A percentile compares a stretch with the other conserved stretches of the same genome.
Conservation (phyloP, 2,888 invertebrate species). For the Ischnus inquisitorius region DNA sequence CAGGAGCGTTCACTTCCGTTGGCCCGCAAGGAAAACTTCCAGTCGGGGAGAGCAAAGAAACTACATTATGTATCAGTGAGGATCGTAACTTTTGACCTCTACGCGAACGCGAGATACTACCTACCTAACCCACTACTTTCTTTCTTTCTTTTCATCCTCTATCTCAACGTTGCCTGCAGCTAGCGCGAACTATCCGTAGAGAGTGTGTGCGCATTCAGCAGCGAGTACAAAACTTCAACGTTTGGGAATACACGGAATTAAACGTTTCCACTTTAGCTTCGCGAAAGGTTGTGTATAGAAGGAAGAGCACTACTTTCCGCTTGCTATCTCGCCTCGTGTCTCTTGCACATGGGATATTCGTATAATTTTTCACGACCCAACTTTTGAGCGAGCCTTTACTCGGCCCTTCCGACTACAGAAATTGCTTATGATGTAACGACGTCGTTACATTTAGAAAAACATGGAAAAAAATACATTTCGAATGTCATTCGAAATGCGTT, state of each 20-base stretch:
- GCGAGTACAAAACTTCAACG: conserved; percentile 62
- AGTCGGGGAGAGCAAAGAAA: conserved; percentile 62
- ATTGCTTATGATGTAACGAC: neutral
- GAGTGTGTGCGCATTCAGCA: neutral
- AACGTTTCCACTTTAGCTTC: conserved; percentile 64
- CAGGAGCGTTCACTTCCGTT: conserved; percentile 19
- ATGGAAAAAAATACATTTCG: neutral
- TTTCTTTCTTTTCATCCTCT: conserved; percentile 30
- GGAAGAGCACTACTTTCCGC: neutral
- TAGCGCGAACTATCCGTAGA: neutral
- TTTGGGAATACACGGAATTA: conserved; percentile 68
- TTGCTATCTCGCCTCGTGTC: conserved; percentile 10
- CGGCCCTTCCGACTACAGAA: neutral
- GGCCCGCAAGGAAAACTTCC: conserved; percentile 56
- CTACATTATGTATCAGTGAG: conserved; percentile 72
- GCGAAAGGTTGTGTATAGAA: neutral
- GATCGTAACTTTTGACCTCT: conserved; percentile 69
- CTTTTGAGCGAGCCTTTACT: too few species aligned
- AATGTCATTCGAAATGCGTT: too few species aligned
- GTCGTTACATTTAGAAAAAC: neutral
- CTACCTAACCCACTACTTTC: conserved; percentile 13
- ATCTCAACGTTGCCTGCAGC: conserved; percentile 8
- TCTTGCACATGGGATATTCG: conserved; percentile 27
- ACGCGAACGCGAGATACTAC: conserved; percentile 44
- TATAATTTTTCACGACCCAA: conserved; percentile 28